A percentile compares a stretch with the other conserved stretches of the same genome.
Conservation (phyloP, 2,888 invertebrate genomes). For the Nephrotoma appendiculata region DNA sequence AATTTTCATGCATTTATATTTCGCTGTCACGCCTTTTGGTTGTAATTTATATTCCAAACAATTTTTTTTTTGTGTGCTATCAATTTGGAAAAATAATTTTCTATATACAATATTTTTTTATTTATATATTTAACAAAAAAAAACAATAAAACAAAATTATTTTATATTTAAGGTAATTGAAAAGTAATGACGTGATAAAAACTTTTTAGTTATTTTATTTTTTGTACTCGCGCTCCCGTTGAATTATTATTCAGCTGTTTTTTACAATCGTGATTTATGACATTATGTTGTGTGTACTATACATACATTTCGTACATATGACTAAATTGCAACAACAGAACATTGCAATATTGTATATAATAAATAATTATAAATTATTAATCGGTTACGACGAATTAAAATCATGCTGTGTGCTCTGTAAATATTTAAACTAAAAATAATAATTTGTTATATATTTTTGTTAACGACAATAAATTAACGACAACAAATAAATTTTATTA, state of each 20-base stretch:
- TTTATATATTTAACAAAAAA: not conserved
- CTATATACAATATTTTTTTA: not conserved
- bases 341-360: not conserved
- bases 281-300: not conserved
- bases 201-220: not conserved
- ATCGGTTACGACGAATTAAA: not conserved
- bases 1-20: conserved; percentile 1
- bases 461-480: not conserved
- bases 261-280: not conserved
- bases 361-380: not conserved
- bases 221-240: not conserved
- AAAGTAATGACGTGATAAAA: conserved; percentile 1
- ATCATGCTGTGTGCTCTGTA: not conserved
- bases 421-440: not conserved
- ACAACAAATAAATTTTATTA: not conserved
- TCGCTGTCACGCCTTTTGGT: not conserved
- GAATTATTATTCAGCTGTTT: not conserved
- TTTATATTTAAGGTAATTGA: conserved; percentile 1
- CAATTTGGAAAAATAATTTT: not conserved
- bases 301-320: not conserved
- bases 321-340: not conserved
- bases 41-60: not conserved
- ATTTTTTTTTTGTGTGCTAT: not conserved
- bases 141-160: not conserved
- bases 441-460: not conserved